Evolutionary conservation across 2,113 vertebrate species (phyloP), one percentile per base, ranked within the genome.

Genomic region (Spilogale gracilis): DNA sequence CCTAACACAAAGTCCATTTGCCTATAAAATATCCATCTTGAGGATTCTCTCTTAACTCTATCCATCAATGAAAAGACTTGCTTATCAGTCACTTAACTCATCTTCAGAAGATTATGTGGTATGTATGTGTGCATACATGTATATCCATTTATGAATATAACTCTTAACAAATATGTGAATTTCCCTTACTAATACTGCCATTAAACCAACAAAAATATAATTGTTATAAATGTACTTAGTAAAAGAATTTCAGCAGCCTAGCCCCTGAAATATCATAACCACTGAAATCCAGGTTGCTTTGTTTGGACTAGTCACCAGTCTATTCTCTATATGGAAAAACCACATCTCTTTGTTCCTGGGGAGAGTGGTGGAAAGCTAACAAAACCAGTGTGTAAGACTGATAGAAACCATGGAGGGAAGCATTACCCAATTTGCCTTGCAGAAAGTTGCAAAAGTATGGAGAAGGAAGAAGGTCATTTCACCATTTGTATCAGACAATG

Each of bases 371-470:
- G 30, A 94, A 97, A 97, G 94, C 90, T 52, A 87, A 97, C 94
- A 73, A 90, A 98, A 97, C 45, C 76, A 84, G 56, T 3, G 18
- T 16, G 5, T 0, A 7, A 5, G 7, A 58, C 78, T 91, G 83
- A 97, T 2, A 95, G 97, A 97, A 98, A 96, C 85, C 83, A 74
- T 2, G 54, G 65, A 1, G 13, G 61, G 94, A 89, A 88, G 73
- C n/a, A 86, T 86, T 92, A 98, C 65, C 17, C 71, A 96, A 97
- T 97, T 96, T 98, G 81, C 30, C 80, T 90, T n/a, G 60, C 85
- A 93, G 83, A 95, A 97, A 92, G 94, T 45, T 2, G 58, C 93
- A 95, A 97, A 98, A 69, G 52, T 89, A 95, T 0, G 14, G 45
- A 79, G 25, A 84, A 78, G 38, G 65, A 1, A 1, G 12, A 87